Base-by-base conservation (phyloP, 2,797 vertebrate genomes). In the Echeneis naucrates region DNA sequence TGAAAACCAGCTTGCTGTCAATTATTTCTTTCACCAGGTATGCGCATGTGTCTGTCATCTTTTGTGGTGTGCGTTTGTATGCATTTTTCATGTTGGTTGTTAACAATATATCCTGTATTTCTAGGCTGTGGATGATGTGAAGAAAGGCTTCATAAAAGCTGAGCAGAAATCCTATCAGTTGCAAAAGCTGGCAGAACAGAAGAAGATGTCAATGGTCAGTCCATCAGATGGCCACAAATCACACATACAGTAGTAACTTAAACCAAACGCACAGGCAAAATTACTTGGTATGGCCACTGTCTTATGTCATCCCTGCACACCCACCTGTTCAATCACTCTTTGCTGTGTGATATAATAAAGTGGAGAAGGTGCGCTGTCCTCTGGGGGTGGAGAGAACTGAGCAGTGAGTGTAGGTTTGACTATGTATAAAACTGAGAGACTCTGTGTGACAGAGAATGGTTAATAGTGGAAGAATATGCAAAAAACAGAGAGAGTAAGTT, bases 111-210 rank as follows among this genome's bases (percentile, higher is more conserved):
- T 35, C 3, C 3, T 30, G 1, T 64, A 24, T 52, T 72, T 52
- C 19, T 86, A 99, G 98, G 97, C 97, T 11, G 84, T 96, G 10
- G 97, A 99, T 65, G 98, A 99, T 19, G 96, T 98, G 75, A 98
- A 97, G 89, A 97, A 95, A 90, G 96, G 96, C 38, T 97, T 96
- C 78, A 95, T 99, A 81, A 98, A 98, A 93, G 95, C 94, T 0
- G 97, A 97, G 56, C 97, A 99, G 87, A 97, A 98, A 86, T 97
- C 96, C 27, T 99, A 99, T 88, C 97, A 99, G 85, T 89, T 99
- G 27, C 97, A 99, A 92, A 99, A 97, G 86, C 94, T 99, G 19
- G 95, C 95, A 0, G 97, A 99, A 92, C 98, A 98, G 87, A 95
- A 95, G 65, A 99, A 99, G 89, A 96, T 97, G 95, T 93, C 97